phyloP scores from a whole-genome alignment of 1,140 invertebrate species.

The Trichoplusia ni region DNA sequence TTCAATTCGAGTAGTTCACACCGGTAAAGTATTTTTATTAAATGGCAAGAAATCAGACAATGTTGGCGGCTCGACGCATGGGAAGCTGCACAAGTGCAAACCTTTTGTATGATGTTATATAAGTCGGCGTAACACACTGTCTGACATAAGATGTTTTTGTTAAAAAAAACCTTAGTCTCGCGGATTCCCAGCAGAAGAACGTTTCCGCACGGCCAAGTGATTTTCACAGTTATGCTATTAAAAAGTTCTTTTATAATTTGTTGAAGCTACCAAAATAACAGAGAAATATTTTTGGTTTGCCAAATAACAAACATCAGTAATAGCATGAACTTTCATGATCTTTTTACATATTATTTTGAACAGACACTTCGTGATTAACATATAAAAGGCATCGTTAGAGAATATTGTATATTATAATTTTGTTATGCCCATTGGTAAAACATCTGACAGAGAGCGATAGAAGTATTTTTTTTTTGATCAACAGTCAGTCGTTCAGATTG shows the following conservation, averaged over 20 bases:
- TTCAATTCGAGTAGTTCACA: constrained; percentile 15
- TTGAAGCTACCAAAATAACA: no score
- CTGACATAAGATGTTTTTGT: constrained; percentile 48
- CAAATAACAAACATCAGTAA: neutral
- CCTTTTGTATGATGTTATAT: constrained; percentile 62
- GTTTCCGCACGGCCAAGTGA: constrained; percentile 5
- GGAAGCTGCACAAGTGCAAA: constrained; percentile 66
- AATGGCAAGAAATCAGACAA: constrained; percentile 63
- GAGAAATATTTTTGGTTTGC: no score
- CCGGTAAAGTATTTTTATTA: constrained; percentile 6
- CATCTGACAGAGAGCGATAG: no score
- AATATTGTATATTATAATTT: no score
- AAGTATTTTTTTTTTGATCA: no score
- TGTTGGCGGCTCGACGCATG: constrained; percentile 56
- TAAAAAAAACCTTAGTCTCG: constrained; percentile 19
- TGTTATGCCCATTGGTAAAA: no score
- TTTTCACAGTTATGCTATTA: neutral
- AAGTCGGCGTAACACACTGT: constrained; percentile 51
- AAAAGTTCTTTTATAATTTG: no score
- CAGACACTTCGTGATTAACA: no score
- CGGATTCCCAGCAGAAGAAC: constrained; percentile 24
- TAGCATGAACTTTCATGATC: neutral
- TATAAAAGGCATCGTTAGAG: no score
- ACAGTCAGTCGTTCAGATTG: no score
- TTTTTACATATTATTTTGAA: neutral